Evolutionary conservation across 1,140 invertebrate species (phyloP), one percentile per base, ranked within the genome.

Genomic region (Agraylea sexmaculata): DNA sequence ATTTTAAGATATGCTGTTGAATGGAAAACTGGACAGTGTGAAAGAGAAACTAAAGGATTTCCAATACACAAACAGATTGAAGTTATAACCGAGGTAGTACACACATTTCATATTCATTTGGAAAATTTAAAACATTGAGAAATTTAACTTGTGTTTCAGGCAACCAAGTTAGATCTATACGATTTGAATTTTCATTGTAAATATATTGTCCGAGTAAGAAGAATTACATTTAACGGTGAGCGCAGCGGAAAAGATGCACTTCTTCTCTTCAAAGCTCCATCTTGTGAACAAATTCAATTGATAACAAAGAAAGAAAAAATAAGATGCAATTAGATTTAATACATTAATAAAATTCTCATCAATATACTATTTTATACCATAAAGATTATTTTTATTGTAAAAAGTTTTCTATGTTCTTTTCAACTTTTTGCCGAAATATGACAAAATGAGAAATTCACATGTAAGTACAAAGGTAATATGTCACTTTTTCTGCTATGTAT

Each of bases 1-100:
- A 37, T 37, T 58, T 57, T 37, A 46, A 67, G 62, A 49, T 67
- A 64, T 51, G 60, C 57, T 40, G 55, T 67, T 4, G 54, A 61
- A 37, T 67, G 64, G 64, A 58, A 51, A 49, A 56, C 56, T 2
- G 38, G 54, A 28, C 54, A 57, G 42, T 67, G 63, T 44, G 49
- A 58, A 40, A 50, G 58, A 38, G 51, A 56, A 21, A 50, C 53
- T 35, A 60, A 58, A 33, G 52, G 52, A 29, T 43, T 31, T 40
- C 42, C 45, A 42, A 42, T 27, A 8, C 41, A 33, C 13, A 48
- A 44, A 38, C 42, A 42, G 10, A 45, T 31, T 13, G 35, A 29
- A 16, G 43, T 44, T 2, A 36, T 40, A 12, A 43, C 43, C 17
- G 37, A 49, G 16, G 47, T 49, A 49, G 41, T 30, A 11, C 22